Evolutionary conservation across 2,113 vertebrate species (phyloP), one percentile per base, ranked within the genome.

Genomic region (Notiomystis cincta): DNA sequence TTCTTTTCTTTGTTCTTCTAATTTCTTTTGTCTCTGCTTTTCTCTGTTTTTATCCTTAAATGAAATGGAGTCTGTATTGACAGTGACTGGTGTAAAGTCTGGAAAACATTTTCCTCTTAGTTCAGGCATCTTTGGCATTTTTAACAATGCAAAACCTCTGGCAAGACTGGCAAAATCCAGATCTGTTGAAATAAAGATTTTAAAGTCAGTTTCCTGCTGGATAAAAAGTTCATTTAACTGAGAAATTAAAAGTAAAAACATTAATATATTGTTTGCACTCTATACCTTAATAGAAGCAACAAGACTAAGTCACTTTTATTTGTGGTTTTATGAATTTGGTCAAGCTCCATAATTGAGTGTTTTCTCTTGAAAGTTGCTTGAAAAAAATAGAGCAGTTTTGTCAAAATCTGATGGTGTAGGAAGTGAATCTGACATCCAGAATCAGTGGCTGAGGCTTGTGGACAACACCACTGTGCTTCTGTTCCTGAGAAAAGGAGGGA

Each of bases 81-180:
- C 51, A 6, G 96, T 37, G 23, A 97, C 97, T 20, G 98, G 97
- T 10, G 67, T 67, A 14, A 99, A 99, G 13, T 97, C 98, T 1
- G 98, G 98, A 58, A 99, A 98, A 5, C 78, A 95, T 94, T 98
- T 99, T 35, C 99, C 99, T 91, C 94, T 98, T 35, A 99, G 95
- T 66, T 99, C 99, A 1, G 99, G 99, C 99, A 99, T 99, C 97
- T 97, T 98, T 9, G 99, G 99, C 98, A 99, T 98, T 90, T 97
- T 98, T 25, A 99, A 98, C 71, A 99, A 96, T 11, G 98, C 99
- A 67, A 99, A 99, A 56, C 99, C 99, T 31, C 95, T 98, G 14
- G 99, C 99, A 45, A 99, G 93, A 17, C 97, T 93, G 8, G 98
- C 97, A 54, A 99, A 99, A 92, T 99, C 98, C 92, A 99, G 98